Base-by-base conservation (phyloP, 30 jellyfish, hydroid and myxozoan species). In the Rhopilema esculentum region DNA sequence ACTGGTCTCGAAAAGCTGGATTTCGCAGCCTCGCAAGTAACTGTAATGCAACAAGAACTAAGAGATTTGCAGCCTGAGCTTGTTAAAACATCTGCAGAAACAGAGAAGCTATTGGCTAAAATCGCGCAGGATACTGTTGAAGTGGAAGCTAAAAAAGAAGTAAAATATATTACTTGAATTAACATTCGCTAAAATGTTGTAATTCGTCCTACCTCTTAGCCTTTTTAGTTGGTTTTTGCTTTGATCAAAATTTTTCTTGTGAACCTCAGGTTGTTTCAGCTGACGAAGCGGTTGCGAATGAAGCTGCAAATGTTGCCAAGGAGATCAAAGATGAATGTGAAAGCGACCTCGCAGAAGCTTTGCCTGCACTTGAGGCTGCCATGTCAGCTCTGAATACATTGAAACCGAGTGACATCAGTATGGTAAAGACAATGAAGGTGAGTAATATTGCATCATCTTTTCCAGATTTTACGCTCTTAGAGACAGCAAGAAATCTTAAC, bases 71-170 rank as follows among this genome's bases (percentile, higher is more conserved):
- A 94, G 73, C 99, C 99, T 30, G 96, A 94, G 75, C 93, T 94
- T 51, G 99, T 94, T 49, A 95, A 94, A 53, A 94, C 99, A 18
- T 94, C 99, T 4, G 99, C 97, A 22, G 99, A 94, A 80, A 94
- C 99, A 0, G 97, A 69, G 52, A 84, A 71, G 75, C 80, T 94
- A 78, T 82, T 94, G 99, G 94, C 85, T 32, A 94, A 94, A 85
- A 94, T 94, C 85, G 99, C 82, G 33, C 97, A 94, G 64, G 99
- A 94, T 51, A 94, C 99, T 4, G 99, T 94, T 67, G 99, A 94
- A 94, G 99, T 94, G 12, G 97, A 94, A 69, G 99, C 99, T 33
- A 94, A 94, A 83, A 94, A 94, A 90, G 99, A 94, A 97, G 99
- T 94, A 62, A 40, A 12, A 40, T 40, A 2, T 40, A 12, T 12